Conservation (phyloP, 2,888 invertebrate genomes). For the Phorcus lineatus region DNA sequence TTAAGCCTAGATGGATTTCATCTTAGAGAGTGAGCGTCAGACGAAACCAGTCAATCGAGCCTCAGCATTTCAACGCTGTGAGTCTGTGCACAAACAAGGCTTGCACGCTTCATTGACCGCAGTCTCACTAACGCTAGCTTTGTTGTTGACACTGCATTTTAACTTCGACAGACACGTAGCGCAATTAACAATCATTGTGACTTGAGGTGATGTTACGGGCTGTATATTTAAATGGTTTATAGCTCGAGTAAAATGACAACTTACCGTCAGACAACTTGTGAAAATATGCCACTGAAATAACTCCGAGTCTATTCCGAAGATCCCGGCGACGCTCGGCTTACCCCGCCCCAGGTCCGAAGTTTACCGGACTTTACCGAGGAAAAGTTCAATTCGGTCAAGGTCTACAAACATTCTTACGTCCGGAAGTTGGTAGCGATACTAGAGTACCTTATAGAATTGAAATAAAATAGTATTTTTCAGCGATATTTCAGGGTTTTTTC, state of each 20-base stretch:
- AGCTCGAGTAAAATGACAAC: not conserved
- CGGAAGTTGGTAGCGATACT: too few relatives aligned
- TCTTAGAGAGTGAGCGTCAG: too few relatives aligned
- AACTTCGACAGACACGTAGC: too few relatives aligned
- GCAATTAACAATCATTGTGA: too few relatives aligned
- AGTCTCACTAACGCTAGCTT: too few relatives aligned
- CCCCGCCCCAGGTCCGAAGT: not conserved
- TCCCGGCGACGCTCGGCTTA: not conserved
- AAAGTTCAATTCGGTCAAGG: not conserved
- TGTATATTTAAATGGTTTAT: too few relatives aligned
- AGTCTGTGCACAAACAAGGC: not conserved
- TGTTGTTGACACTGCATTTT: too few relatives aligned
- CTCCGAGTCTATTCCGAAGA: not conserved
- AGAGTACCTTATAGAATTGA: too few relatives aligned
- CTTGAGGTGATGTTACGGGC: too few relatives aligned
- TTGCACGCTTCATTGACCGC: not conserved
- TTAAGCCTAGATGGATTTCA: too few relatives aligned
- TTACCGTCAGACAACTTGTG: slow-evolving; percentile 2
- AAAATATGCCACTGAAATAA: slow-evolving; percentile 7
- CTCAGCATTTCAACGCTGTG: not conserved
- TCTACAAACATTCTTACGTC: not conserved
- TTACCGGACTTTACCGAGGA: not conserved
- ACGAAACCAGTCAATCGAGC: slow-evolving; percentile 1
- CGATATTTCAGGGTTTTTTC: too few relatives aligned
- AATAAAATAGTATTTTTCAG: too few relatives aligned